Evolutionary conservation across 2,888 invertebrate genomes (phyloP).

Genomic region (Sphaerophoria rueppellii): DNA sequence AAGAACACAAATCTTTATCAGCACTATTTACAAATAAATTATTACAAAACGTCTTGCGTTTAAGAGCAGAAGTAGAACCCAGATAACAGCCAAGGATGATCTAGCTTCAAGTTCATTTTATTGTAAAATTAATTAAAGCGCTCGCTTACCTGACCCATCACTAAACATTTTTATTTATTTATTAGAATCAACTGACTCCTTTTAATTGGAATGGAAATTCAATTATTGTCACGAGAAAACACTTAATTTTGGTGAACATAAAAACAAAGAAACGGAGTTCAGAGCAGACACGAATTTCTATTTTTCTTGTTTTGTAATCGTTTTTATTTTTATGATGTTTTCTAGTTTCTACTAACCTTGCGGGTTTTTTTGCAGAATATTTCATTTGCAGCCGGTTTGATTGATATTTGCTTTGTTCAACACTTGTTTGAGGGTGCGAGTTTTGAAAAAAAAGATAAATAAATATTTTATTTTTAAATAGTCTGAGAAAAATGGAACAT

Average conservation of each 20-base stretch:
- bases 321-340: not conserved
- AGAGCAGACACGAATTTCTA: slow-evolving; percentile 12
- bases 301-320: slow-evolving; percentile 47
- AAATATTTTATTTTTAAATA: slow-evolving; percentile 1
- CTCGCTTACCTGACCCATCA: slow-evolving; percentile 46
- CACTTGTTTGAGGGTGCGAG: slow-evolving; percentile 14
- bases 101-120: slow-evolving; percentile 43
- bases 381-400: slow-evolving; percentile 59
- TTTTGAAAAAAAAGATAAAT: slow-evolving; percentile 10
- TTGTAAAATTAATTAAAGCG: not conserved
- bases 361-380: slow-evolving; percentile 44
- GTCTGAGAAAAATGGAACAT: not conserved
- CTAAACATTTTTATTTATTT: not conserved
- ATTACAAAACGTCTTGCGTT: slow-evolving; percentile 42
- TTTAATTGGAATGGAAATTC: slow-evolving; percentile 25
- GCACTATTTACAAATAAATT: slow-evolving; percentile 49
- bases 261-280: slow-evolving; percentile 21
- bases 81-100: slow-evolving; percentile 35
- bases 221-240: slow-evolving; percentile 48
- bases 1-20: slow-evolving; percentile 50
- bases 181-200: slow-evolving; percentile 40
- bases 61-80: slow-evolving; percentile 8
- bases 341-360: slow-evolving; percentile 55
- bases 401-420: slow-evolving; percentile 14
- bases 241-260: slow-evolving; percentile 18